A percentile compares a stretch with the other conserved stretches of the same genome.
phyloP scores from a whole-genome alignment of 2,888 invertebrate genomes.

The Imbricaverruca yamaguchii region DNA sequence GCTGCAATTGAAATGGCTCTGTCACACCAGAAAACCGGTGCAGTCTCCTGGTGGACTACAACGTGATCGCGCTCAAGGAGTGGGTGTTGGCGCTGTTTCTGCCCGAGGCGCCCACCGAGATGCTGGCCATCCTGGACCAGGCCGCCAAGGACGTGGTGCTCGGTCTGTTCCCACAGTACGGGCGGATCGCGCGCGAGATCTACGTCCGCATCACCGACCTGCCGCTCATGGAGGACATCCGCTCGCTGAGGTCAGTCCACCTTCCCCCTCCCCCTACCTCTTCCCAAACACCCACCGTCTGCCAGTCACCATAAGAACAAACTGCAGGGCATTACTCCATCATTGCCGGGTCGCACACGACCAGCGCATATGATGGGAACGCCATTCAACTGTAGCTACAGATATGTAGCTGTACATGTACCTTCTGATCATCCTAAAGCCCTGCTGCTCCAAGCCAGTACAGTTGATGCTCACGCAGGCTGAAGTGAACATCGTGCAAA shows the following conservation, averaged over 20 bases:
- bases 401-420: not conserved
- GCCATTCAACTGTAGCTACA: too few relatives aligned
- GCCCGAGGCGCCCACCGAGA: slow-evolving; percentile 94
- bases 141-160: slow-evolving; percentile 87
- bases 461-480: too few relatives aligned
- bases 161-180: slow-evolving; percentile 91
- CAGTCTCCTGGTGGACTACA: slow-evolving; percentile 88
- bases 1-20: too few relatives aligned
- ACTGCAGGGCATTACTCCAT: too few relatives aligned
- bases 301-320: too few relatives aligned
- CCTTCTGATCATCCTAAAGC: too few relatives aligned
- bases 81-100: slow-evolving; percentile 93
- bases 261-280: too few relatives aligned
- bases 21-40: slow-evolving; percentile 50
- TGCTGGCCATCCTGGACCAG: slow-evolving; percentile 92
- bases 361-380: too few relatives aligned
- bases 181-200: slow-evolving; percentile 85
- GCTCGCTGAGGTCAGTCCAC: slow-evolving; percentile 59
- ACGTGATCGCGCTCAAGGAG: slow-evolving; percentile 78
- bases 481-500: too few relatives aligned
- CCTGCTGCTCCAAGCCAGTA: too few relatives aligned
- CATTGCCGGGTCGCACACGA: too few relatives aligned
- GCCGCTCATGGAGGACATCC: slow-evolving; percentile 89
- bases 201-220: slow-evolving; percentile 91
- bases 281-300: too few relatives aligned